Evolutionary conservation across 2,797 vertebrate genomes (phyloP).

Genomic region (Gallinago solitaria): DNA sequence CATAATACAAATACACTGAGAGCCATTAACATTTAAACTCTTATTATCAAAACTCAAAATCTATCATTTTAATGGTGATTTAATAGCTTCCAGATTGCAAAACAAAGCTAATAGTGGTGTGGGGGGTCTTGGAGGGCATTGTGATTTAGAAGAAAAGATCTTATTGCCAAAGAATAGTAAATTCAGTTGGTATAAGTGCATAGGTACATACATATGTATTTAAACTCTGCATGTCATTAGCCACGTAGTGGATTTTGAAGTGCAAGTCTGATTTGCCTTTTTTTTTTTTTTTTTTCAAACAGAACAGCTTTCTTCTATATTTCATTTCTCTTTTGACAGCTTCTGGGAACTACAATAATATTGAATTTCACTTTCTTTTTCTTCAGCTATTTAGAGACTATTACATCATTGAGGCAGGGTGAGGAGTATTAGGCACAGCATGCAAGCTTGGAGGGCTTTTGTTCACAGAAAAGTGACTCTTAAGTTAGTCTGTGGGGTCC

Average conservation of each 20-base stretch:
- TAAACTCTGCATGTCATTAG: not conserved
- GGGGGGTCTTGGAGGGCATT: not conserved
- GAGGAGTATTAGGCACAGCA: not conserved
- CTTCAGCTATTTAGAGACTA: not conserved
- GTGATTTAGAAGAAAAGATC: not conserved
- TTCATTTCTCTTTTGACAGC: not conserved
- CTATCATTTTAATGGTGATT: not conserved
- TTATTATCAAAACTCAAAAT: not conserved
- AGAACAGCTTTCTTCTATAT: not conserved
- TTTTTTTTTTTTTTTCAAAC: not conserved
- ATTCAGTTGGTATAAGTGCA: not conserved
- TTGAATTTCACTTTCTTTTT: constrained; percentile 43
- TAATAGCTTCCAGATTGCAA: not conserved
- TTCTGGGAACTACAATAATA: constrained; percentile 34
- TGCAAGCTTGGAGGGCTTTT: not conserved
- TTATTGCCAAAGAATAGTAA: not conserved
- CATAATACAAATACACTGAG: not conserved
- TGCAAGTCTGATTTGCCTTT: constrained; percentile 8
- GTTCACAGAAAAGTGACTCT: not conserved
- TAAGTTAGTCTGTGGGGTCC: not conserved
- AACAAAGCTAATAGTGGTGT: not conserved
- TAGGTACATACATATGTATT: not conserved
- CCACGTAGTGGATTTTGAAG: not conserved
- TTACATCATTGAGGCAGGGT: not conserved
- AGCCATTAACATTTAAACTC: not conserved